Conservation (phyloP, 2,113 vertebrate species). For the Micromys minutus region DNA sequence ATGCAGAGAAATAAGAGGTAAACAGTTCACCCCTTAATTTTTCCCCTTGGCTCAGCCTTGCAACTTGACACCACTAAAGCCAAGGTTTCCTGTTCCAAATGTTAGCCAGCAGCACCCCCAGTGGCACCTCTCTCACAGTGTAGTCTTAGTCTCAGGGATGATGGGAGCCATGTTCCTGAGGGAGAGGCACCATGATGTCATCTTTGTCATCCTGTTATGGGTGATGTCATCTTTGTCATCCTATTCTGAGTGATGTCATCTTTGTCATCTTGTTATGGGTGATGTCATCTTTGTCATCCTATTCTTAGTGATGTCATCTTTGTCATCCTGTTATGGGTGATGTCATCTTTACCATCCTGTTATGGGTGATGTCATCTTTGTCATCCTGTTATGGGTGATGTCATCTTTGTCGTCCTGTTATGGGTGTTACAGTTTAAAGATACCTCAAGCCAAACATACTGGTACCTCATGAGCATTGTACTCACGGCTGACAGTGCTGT, state of each 20-base stretch:
- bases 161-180: not conserved
- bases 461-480: not conserved
- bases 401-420: too few relatives aligned
- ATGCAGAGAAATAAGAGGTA: not conserved
- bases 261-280: too few relatives aligned
- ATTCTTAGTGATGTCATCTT: not conserved
- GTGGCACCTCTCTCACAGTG: not conserved
- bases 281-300: too few relatives aligned
- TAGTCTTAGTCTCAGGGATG: not conserved
- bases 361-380: too few relatives aligned
- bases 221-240: too few relatives aligned
- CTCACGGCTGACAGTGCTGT: not conserved
- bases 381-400: too few relatives aligned
- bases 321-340: too few relatives aligned
- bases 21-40: not conserved
- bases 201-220: not conserved
- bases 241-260: too few relatives aligned
- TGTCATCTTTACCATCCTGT: too few relatives aligned
- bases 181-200: not conserved
- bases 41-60: not conserved
- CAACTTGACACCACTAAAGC: not conserved
- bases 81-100: not conserved
- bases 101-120: not conserved
- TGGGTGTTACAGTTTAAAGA: not conserved
- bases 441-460: not conserved